Base-by-base conservation (phyloP, 2,113 vertebrate genomes). In the Benitochromis conjunctus region DNA sequence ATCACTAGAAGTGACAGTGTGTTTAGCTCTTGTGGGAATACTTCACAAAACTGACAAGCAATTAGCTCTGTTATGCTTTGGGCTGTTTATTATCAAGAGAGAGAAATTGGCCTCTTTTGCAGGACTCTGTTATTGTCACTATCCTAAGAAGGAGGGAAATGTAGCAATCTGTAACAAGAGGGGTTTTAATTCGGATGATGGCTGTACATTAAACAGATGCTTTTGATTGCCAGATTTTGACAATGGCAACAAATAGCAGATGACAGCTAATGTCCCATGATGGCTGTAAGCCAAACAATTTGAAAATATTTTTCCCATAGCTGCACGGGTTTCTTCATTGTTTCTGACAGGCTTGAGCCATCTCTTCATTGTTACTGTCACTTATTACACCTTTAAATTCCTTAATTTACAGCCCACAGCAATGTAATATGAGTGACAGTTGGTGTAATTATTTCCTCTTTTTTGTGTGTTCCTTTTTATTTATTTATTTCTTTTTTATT, bases 11-110 rank as follows among this genome's bases (percentile, higher is more conserved):
- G 83, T 92, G 91, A 92, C 92, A 93, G 76, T 82, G 54, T 79
- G 48, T 90, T 91, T 84, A 85, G 83, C 80, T 92, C 88, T 82
- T 81, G 82, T 86, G 82, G 87, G 85, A 92, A 91, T 87, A 82
- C 91, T 90, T 92, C 86, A 90, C 79, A 86, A 89, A 88, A 86
- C 26, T 94, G 93, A 93, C 92, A 94, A 86, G 89, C 90, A 94
- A 92, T 95, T 95, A 95, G 86, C 90, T 94, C 82, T 80, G 84
- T 92, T 92, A 86, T 93, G 91, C 87, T 91, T 91, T 88, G 82
- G 88, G 86, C 91, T 89, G 90, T 92, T 88, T 89, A 87, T 92
- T 92, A 90, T 91, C 86, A 90, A 85, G 81, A 86, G 79, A 74
- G 83, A 83, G 81, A 86, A 86, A 91, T 58, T 38, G 21, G 80